Conservation (phyloP, 2,888 invertebrate genomes). For the Ptilodon capucinus region DNA sequence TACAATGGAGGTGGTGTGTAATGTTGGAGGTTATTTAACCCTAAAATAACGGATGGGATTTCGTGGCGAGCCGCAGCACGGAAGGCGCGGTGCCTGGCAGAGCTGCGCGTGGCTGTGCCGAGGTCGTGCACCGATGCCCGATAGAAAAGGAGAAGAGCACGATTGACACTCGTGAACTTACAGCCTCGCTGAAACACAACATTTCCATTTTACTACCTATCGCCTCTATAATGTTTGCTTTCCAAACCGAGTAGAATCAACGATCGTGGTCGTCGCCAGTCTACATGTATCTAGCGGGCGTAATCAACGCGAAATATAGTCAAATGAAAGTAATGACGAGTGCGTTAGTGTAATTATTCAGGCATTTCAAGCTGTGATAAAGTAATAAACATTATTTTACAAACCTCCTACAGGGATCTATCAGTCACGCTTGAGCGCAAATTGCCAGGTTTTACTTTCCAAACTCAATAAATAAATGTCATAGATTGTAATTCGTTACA, state of each 20-base stretch:
- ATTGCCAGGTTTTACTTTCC: conserved; percentile 65
- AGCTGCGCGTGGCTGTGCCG: conserved; percentile 36
- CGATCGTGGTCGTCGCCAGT: background rate
- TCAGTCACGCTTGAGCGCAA: conserved; percentile 60
- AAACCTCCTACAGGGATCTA: conserved; percentile 48
- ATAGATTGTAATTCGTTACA: conserved; percentile 65
- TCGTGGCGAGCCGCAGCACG: conserved; percentile 14
- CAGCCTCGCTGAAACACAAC: conserved; percentile 47
- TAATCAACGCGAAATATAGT: background rate
- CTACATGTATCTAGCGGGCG: background rate
- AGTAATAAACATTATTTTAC: conserved; percentile 41
- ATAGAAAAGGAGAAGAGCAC: conserved; percentile 70
- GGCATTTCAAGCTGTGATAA: conserved; percentile 12
- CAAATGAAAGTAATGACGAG: background rate
- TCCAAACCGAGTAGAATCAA: background rate
- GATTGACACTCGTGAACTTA: conserved; percentile 63
- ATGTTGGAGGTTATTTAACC: conserved; percentile 46
- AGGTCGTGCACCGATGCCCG: conserved; percentile 69
- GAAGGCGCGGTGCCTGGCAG: conserved; percentile 20
- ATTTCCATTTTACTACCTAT: conserved; percentile 27
- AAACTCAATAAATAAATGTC: conserved; percentile 68
- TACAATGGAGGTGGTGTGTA: conserved; percentile 46
- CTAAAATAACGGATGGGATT: conserved; percentile 49
- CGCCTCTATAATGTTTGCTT: background rate
- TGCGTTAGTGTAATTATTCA: background rate